Base-by-base conservation (phyloP, 92 coral and sea anemone genomes). In the Palythoa heliodiscus region DNA sequence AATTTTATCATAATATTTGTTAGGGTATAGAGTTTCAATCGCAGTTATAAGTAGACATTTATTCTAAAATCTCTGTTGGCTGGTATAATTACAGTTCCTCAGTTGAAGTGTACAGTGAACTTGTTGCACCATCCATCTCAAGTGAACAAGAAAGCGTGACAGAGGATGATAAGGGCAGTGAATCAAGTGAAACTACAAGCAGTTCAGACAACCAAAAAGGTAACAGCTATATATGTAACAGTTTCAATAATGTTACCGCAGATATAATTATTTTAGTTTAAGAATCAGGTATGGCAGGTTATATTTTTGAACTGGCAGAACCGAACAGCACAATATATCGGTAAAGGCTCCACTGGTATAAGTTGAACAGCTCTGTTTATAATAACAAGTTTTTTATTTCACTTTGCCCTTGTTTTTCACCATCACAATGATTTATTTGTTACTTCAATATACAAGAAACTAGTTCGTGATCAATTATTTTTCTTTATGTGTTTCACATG, bases 141-240 rank as follows among this genome's bases (percentile, higher is more conserved):
- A 79, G 73, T 79, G 84, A 79, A 15, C 84, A 66, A n/a, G 74
- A 52, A 66, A 79, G 84, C 73, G 5, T 72, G 0, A 43, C 84
- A 0, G 84, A 79, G 73, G 84, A 79, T 40, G 84, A 79, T 40
- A 79, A 79, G 22, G 84, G 55, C 47, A 79, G 84, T 40, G 84
- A 79, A 66, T 47, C 35, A 22, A 63, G 84, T 47, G 84, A 79
- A 47, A 67, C 57, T 22, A 63, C 84, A 11, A 79, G 6, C 72
- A 79, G 54, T 63, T 79, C 84, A 39, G 84, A 79, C 3, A 79
- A 79, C 25, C 84, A 66, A 70, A 79, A 79, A 79, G 84, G 84
- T 79, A 79, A 0, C 24, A 19, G 16, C 35, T 29, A 29, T 29
- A 71, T 38, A 10, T 55, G 52, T 1, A 19, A n/a, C 23, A 40